Evolutionary conservation across 2,888 invertebrate species (phyloP).

Genomic region (Perizoma flavofasciatum): DNA sequence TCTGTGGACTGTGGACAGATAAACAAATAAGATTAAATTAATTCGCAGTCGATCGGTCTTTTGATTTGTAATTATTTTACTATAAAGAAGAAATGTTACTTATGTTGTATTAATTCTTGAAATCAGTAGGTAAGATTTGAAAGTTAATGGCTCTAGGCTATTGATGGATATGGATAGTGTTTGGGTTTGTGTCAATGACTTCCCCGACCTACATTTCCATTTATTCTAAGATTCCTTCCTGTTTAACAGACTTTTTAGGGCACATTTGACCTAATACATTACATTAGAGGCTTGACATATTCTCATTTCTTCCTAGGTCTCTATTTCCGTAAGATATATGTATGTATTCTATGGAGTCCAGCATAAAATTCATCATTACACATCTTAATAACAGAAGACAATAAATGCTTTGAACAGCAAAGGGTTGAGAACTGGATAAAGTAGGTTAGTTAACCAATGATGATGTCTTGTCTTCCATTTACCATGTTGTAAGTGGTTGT

Average conservation of each 20-base stretch:
- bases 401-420: constrained; percentile 3
- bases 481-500: no score
- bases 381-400: neutral
- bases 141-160: no score
- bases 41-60: no score
- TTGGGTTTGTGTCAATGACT: constrained; percentile 48
- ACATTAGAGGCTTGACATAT: constrained; percentile 16
- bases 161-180: no score
- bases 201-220: constrained; percentile 66
- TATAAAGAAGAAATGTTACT: no score
- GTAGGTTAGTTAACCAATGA: no score
- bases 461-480: no score
- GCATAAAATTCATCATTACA: constrained; percentile 2
- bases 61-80: no score
- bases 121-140: no score
- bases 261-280: constrained; percentile 21
- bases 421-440: constrained; percentile 1
- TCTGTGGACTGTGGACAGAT: no score
- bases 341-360: constrained; percentile 1
- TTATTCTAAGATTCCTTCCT: constrained; percentile 67
- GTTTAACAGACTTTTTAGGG: constrained; percentile 34
- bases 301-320: constrained; percentile 3
- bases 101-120: no score
- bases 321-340: neutral
- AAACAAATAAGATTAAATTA: no score